A percentile compares a stretch with the other conserved stretches of the same genome.
phyloP scores from a whole-genome alignment of 1,140 invertebrate genomes.

The Ephestia elutella region DNA sequence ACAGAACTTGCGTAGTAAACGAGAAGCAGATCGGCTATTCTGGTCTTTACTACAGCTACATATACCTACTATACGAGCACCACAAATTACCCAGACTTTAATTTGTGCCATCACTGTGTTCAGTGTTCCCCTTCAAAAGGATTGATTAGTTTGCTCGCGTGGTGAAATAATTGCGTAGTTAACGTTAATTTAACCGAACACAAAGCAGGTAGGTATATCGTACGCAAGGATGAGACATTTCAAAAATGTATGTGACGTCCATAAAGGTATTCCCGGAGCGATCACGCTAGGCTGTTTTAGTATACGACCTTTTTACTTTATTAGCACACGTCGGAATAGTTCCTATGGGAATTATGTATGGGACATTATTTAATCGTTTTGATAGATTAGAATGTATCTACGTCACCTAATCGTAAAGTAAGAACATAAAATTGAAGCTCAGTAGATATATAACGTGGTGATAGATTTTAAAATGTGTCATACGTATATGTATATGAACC shows the following conservation, averaged over 20 bases:
- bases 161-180: slow-evolving; percentile 2
- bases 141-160: slow-evolving; percentile 3
- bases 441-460: too few relatives aligned
- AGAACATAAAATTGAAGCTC: too few relatives aligned
- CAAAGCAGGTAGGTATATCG: background rate
- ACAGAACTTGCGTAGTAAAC: too few relatives aligned
- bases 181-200: background rate
- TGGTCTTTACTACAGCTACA: background rate
- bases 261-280: background rate
- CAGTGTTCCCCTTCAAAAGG: background rate
- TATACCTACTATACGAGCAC: background rate
- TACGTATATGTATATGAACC: too few relatives aligned
- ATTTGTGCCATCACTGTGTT: background rate
- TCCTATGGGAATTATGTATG: background rate
- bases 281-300: background rate
- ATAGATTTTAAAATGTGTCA: too few relatives aligned
- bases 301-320: background rate
- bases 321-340: background rate
- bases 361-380: background rate
- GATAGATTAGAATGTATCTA: background rate
- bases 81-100: background rate
- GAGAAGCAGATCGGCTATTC: too few relatives aligned
- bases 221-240: background rate
- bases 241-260: background rate
- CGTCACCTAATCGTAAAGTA: too few relatives aligned